Evolutionary conservation across 1,140 invertebrate genomes (phyloP).

Genomic region (Aphelenchoides besseyi): DNA sequence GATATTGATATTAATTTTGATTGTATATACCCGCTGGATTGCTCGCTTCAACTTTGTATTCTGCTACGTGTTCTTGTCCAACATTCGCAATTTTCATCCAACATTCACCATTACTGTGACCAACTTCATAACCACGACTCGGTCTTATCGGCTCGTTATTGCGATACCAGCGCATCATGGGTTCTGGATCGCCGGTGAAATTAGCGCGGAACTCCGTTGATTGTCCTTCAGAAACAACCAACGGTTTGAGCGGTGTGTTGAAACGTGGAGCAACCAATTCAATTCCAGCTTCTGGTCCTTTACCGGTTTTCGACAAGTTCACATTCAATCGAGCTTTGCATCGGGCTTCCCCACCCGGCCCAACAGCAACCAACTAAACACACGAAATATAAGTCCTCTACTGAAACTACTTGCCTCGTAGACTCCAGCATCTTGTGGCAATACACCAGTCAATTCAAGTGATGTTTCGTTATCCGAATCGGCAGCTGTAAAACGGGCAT

Average conservation of each 20-base stretch:
- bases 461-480: constrained; percentile 81
- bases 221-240: constrained; percentile 80
- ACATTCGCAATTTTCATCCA: constrained; percentile 51
- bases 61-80: constrained; percentile 57
- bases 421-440: constrained; percentile 78
- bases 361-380: constrained; percentile 81
- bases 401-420: constrained; percentile 66
- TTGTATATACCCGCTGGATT: no score
- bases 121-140: constrained; percentile 46
- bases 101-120: constrained; percentile 57
- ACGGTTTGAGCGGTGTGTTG: constrained; percentile 76
- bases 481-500: constrained; percentile 80
- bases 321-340: constrained; percentile 60
- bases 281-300: constrained; percentile 63
- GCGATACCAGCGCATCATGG: constrained; percentile 74
- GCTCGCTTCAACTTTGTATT: constrained; percentile 60
- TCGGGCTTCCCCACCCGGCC: constrained; percentile 76
- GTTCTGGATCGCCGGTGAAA: constrained; percentile 73
- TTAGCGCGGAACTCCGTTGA: constrained; percentile 80
- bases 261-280: constrained; percentile 73
- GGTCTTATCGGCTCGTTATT: constrained; percentile 84
- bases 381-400: background rate
- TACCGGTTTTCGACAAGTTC: constrained; percentile 55
- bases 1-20: no score
- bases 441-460: constrained; percentile 78